Base-by-base conservation (phyloP, 2,888 invertebrate species). In the Pteria penguin region DNA sequence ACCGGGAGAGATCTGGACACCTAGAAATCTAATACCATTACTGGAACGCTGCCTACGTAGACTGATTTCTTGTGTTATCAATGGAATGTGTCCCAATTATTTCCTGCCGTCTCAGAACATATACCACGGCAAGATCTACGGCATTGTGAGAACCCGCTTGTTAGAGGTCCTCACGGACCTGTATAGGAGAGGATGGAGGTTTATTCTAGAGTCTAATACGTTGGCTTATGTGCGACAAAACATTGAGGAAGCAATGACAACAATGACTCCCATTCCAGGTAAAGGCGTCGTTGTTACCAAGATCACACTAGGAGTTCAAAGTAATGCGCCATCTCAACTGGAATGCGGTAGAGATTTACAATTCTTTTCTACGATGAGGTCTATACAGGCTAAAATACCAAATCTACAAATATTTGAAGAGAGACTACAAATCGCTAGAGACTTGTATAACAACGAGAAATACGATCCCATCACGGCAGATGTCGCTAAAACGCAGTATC, bases 81-180 rank as follows among this genome's bases (percentile, higher is more conserved):
- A 24, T 14, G 63, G 45, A 18, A 24, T 22, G 3, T 65, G 63
- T 45, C 63, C 63, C 22, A 65, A 65, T 26, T 65, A 24, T 36
- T 65, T 65, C 45, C 33, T 65, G 27, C 63, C 63, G 24, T n/a
- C 29, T 18, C 32, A 36, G 26, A 65, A 65, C 45, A 65, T 65
- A 36, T 45, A 36, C 18, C 45, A 45, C 18, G 45, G 45, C 8
- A 45, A 45, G 18, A 45, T 45, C 11, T 45, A 45, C 18, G 45
- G 45, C 11, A 18, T 45, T 14, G 18, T 18, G 18, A 14, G n/a
- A n/a, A n/a, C n/a, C n/a, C n/a, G n/a, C n/a, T n/a, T n/a, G n/a
- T n/a, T n/a, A n/a, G n/a, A n/a, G n/a, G n/a, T n/a, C n/a, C n/a
- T n/a, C n/a, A n/a, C n/a, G n/a, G n/a, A n/a, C n/a, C n/a, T n/a